A percentile compares a stretch with the other conserved stretches of the same genome.
These are phyloP conservation scores for Scolopax bukidnonensis DNA, from an alignment of 2,797 vertebrate species.

Conservation along the genomic window DNA sequence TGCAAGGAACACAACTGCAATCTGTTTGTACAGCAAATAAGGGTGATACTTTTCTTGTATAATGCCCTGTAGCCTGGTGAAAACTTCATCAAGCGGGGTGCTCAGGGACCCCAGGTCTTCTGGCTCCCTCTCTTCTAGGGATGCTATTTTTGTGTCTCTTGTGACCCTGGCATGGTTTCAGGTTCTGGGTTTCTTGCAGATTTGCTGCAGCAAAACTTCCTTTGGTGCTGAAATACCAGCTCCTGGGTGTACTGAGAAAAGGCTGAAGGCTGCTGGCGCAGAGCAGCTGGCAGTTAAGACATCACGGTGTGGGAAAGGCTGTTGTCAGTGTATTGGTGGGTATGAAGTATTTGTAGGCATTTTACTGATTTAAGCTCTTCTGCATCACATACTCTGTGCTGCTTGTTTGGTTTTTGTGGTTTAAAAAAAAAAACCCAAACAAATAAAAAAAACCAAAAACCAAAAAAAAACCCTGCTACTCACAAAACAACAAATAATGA, in stretches of 20 bases:
- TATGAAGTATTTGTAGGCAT: neutral
- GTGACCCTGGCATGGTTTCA: neutral
- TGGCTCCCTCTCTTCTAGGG: accelerated
- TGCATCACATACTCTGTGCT: neutral
- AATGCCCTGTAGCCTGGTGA: neutral
- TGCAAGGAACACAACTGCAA: neutral
- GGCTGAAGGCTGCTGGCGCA: neutral
- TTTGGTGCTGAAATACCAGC: neutral
- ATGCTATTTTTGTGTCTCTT: neutral
- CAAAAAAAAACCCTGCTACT: neutral
- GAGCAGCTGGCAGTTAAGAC: neutral
- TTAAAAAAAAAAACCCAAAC: neutral
- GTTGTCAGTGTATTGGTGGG: neutral
- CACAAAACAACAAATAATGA: neutral
- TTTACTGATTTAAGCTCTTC: neutral
- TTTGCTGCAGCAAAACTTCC: neutral
- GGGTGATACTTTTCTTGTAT: neutral
- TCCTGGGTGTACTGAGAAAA: neutral
- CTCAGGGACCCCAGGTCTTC: neutral
- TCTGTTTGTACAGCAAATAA: neutral
- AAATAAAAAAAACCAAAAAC: neutral
- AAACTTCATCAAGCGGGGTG: neutral
- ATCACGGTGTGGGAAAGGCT: neutral
- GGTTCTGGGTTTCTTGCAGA: neutral
- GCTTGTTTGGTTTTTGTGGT: neutral